Evolutionary conservation across 2,888 invertebrate species (phyloP).

Genomic region (Drosophila helvetica): DNA sequence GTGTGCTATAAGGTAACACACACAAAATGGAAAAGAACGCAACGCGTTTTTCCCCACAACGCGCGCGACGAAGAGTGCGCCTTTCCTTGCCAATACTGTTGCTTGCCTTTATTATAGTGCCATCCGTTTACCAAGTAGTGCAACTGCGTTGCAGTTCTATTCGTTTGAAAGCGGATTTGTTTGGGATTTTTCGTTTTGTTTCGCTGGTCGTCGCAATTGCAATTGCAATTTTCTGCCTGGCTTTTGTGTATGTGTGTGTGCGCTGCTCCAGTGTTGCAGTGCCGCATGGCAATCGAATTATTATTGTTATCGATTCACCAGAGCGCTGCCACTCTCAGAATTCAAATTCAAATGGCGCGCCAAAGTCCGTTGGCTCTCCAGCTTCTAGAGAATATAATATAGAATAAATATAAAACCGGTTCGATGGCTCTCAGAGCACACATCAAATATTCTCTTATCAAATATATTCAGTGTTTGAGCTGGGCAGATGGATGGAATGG

Average conservation of each 20-base stretch:
- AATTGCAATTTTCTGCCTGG: slow-evolving; percentile 58
- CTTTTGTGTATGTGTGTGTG: slow-evolving; percentile 21
- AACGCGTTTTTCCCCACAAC: slow-evolving; percentile 69
- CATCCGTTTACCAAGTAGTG: slow-evolving; percentile 24
- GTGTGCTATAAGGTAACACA: slow-evolving; percentile 22
- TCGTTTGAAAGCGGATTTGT: slow-evolving; percentile 41
- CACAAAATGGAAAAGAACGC: slow-evolving; percentile 71
- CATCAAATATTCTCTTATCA: background rate
- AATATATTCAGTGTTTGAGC: background rate
- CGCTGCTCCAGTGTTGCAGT: slow-evolving; percentile 8
- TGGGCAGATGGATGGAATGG: background rate
- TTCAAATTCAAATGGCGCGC: background rate
- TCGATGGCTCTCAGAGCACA: background rate
- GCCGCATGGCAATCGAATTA: background rate
- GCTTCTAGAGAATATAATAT: background rate
- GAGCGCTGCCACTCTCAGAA: background rate
- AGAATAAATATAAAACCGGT: slow-evolving; percentile 1
- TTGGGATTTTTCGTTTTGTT: slow-evolving; percentile 62
- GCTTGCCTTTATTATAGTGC: slow-evolving; percentile 18
- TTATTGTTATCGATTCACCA: slow-evolving; percentile 6
- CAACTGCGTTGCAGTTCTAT: slow-evolving; percentile 10
- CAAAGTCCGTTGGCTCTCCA: background rate
- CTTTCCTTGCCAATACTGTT: slow-evolving; percentile 25
- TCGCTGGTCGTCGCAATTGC: slow-evolving; percentile 62
- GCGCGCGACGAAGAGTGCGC: slow-evolving; percentile 62